Base-by-base conservation (phyloP, 2,888 invertebrate genomes). In the Lottia scabra region DNA sequence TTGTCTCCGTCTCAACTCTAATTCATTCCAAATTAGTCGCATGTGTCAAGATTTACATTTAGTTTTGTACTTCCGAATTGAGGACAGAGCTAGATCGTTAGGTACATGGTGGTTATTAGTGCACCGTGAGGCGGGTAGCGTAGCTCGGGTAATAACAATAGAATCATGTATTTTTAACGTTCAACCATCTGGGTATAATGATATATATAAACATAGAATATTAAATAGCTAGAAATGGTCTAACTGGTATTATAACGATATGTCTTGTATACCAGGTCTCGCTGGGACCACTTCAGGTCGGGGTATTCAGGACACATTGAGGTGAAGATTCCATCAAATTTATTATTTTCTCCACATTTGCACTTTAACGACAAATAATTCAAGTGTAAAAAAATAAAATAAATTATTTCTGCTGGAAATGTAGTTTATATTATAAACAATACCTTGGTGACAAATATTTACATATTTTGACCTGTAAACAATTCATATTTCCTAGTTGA, bases 181-280 rank as follows among this genome's bases (percentile, higher is more conserved):
- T 19, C 23, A 8, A 56, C 56, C 56, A 56, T 19, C 19, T 56
- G 56, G 56, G 12, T 23, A 13, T 13, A 56, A 56, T 56, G 56
- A 56, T 56, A 56, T 56, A 56, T 56, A 56, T 56, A 56, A 56
- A 56, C 56, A 56, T 56, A 56, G 19, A 56, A 56, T 56, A 56
- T 56, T 56, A 23, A 56, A 23, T 56, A 23, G 19, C 56, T 56
- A 56, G 19, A 23, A 19, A 23, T 56, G 56, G 23, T 56, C 19
- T 23, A 56, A 23, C 23, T 10, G 19, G 19, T 23, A 23, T 23
- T 23, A 56, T 56, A 23, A 56, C 19, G 19, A 56, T 56, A 56
- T 56, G 19, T 56, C 56, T 56, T 56, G 3, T 56, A 23, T 56
- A 56, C 19, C 19, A n/a, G 23, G 56, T 56, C 56, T 23, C 19